These are phyloP conservation scores for Mastacembelus armatus DNA, from an alignment of 2,797 vertebrate species.

Conservation along the genomic window DNA sequence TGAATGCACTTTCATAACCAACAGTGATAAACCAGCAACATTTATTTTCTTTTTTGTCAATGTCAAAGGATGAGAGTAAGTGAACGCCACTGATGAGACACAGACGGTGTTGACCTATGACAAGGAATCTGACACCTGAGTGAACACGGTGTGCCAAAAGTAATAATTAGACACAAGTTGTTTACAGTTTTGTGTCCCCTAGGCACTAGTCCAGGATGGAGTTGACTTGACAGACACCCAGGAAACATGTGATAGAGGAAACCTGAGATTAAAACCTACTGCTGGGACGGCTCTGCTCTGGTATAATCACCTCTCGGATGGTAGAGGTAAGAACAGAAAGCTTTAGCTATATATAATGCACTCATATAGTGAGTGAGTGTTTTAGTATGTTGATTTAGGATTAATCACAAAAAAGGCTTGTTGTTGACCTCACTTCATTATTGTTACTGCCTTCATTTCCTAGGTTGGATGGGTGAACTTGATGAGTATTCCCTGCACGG, in stretches of 20 bases:
- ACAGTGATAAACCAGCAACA: not conserved
- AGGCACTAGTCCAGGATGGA: slow-evolving; percentile 93
- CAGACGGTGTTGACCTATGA: slow-evolving; percentile 30
- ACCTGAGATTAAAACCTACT: slow-evolving; percentile 90
- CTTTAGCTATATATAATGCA: not conserved
- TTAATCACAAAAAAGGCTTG: no score
- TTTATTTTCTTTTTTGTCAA: not conserved
- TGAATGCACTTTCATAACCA: slow-evolving; percentile 65
- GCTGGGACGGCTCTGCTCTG: slow-evolving; percentile 95
- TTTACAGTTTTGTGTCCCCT: slow-evolving; percentile 52
- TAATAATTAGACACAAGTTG: slow-evolving; percentile 16
- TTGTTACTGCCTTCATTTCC: not conserved
- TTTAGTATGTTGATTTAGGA: not conserved
- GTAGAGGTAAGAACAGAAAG: slow-evolving; percentile 86
- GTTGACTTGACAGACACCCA: slow-evolving; percentile 93
- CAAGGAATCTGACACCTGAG: slow-evolving; percentile 51
- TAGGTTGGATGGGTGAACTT: slow-evolving; percentile 97
- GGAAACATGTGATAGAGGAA: slow-evolving; percentile 92
- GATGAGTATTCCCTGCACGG: slow-evolving; percentile 96
- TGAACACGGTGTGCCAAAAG: slow-evolving; percentile 20
- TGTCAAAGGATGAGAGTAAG: slow-evolving; percentile 32
- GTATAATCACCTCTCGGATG: slow-evolving; percentile 98
- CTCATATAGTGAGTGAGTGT: not conserved
- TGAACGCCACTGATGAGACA: slow-evolving; percentile 25
- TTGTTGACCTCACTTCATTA: not conserved